Base-by-base conservation (phyloP, 2,113 vertebrate genomes). In the Syrmaticus mikado region DNA sequence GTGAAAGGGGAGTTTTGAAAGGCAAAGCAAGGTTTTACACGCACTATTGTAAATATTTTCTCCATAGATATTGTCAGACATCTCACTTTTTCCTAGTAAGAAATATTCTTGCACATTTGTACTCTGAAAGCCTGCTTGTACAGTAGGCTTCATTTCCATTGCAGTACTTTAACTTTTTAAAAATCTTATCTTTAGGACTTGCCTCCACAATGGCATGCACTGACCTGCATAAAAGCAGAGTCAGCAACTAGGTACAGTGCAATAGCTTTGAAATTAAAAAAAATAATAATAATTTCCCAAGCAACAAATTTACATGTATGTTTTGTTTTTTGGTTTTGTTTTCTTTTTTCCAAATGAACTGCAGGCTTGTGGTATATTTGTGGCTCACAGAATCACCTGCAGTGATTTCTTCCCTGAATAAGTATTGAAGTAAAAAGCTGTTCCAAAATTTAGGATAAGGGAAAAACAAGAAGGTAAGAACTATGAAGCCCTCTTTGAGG, bases 361-460 rank as follows among this genome's bases (percentile, higher is more conserved):
- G 8, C 43, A 48, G 24, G 32, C 48, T 40, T 71, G 13, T 60
- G 11, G 13, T 66, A 13, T 20, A 66, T 61, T 41, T 87, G 19
- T 53, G 20, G 6, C 27, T 25, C 55, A 13, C 19, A 67, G 55
- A 70, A 52, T 58, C 75, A 12, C 9, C 38, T 80, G 24, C 15
- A 19, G 6, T 53, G 5, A 2, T 2, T 27, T 85, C 68, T 72
- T 41, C 57, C 67, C 18, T 34, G 43, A 60, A 68, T 72, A 14
- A 80, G 11, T 72, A 19, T 32, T 74, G 11, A 5, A 82, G 17
- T 19, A 58, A 43, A 75, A 50, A 41, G 0, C 0, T 70, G 8
- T 74, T 17, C 9, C 45, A 1, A 43, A 74, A 48, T 0, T 7
- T 79, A 38, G 32, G 67, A 64, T 72, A 32, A 85, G 14, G 10